These are phyloP conservation scores for Anthopleura sola DNA, from an alignment of 64 coral and sea anemone genomes.

Conservation along the genomic window DNA sequence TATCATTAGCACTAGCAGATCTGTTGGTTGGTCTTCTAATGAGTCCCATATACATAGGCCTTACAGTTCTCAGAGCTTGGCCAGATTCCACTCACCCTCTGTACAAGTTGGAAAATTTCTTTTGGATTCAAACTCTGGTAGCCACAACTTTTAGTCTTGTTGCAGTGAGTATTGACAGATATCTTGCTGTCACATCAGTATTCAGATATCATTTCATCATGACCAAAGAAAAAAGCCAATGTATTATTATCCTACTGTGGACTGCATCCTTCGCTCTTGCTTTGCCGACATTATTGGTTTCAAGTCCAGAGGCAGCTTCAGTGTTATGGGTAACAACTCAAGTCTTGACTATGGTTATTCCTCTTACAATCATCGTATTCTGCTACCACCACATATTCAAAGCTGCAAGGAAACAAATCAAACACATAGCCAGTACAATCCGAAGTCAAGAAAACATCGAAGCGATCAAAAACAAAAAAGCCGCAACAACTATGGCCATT, in stretches of 20 bases:
- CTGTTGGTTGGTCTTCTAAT: slow-evolving; percentile 32
- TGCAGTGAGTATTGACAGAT: slow-evolving; percentile 47
- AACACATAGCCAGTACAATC: not conserved
- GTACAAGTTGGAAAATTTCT: slow-evolving; percentile 55
- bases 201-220: slow-evolving; percentile 32
- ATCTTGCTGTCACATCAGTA: slow-evolving; percentile 18
- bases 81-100: not conserved
- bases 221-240: slow-evolving; percentile 7
- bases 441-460: not conserved
- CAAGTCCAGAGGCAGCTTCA: not conserved
- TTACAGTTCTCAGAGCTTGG: slow-evolving; percentile 16
- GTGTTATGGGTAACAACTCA: slow-evolving; percentile 35
- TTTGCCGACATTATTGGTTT: not conserved
- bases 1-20: slow-evolving; percentile 59
- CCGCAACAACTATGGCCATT: slow-evolving; percentile 40
- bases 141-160: slow-evolving; percentile 43
- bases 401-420: slow-evolving; percentile 19
- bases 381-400: slow-evolving; percentile 55
- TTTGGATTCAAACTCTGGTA: slow-evolving; percentile 60
- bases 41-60: slow-evolving; percentile 37
- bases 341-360: slow-evolving; percentile 29
- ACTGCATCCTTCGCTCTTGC: slow-evolving; percentile 3
- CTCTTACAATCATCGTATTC: slow-evolving; percentile 32
- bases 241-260: slow-evolving; percentile 16
- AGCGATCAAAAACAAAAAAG: slow-evolving; percentile 36